These are phyloP conservation scores for Trichoplusia ni DNA, from an alignment of 1,140 invertebrate species.

Conservation along the genomic window DNA sequence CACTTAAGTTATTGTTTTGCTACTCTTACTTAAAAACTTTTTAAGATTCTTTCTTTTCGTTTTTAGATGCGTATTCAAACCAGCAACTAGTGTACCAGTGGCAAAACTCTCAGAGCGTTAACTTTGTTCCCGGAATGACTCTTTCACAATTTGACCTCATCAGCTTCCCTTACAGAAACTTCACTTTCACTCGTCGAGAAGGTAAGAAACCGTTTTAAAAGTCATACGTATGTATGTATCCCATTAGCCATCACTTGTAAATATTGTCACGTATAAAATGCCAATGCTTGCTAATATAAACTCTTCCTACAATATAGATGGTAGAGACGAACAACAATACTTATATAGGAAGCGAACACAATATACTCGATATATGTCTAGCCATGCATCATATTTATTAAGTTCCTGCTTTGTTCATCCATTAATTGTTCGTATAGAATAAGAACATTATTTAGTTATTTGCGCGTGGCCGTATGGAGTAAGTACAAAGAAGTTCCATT, in stretches of 20 bases:
- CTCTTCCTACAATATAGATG: no score
- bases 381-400: constrained; percentile 11
- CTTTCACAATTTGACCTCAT: constrained; percentile 96
- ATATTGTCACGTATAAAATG: no score
- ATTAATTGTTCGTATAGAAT: constrained; percentile 6
- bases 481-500: constrained; percentile 39
- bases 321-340: no score
- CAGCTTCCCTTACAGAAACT: constrained; percentile 90
- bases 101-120: constrained; percentile 91
- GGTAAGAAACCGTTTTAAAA: constrained; percentile 73
- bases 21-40: neutral
- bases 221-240: neutral
- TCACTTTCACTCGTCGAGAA: constrained; percentile 89
- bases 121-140: constrained; percentile 94
- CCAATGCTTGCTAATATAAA: no score
- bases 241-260: no score
- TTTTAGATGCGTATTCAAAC: constrained; percentile 93
- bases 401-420: neutral
- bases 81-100: constrained; percentile 95
- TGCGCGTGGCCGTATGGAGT: constrained; percentile 16
- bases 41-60: constrained; percentile 20
- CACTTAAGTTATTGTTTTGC: no score
- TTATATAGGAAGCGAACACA: no score
- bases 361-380: neutral
- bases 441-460: constrained; percentile 25